A percentile compares a stretch with the other conserved stretches of the same genome.
Conservation (phyloP, 2,888 invertebrate species). For the Agrochola lota region DNA sequence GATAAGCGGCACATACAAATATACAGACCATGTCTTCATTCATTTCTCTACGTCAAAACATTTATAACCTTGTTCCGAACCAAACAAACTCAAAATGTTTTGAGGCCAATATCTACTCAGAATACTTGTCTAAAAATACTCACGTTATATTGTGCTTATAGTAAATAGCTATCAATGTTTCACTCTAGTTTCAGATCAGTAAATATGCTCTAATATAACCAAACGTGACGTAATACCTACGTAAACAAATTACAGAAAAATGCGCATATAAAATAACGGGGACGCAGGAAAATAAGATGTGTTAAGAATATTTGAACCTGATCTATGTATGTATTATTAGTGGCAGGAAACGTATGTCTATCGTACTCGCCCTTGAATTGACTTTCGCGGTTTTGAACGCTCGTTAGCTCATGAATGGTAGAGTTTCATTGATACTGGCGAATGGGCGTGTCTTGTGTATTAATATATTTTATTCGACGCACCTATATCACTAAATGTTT, state of each 20-base stretch:
- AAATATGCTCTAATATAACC: slow-evolving; percentile 48
- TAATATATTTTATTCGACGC: slow-evolving; percentile 62
- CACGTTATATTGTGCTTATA: slow-evolving; percentile 43
- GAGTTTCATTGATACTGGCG: slow-evolving; percentile 79
- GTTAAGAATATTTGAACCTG: slow-evolving; percentile 49
- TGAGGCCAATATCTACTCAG: slow-evolving; percentile 53
- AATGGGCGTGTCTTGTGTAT: slow-evolving; percentile 78
- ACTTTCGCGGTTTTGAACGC: slow-evolving; percentile 78
- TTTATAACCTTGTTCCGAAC: slow-evolving; percentile 46
- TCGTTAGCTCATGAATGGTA: slow-evolving; percentile 83
- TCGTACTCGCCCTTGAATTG: slow-evolving; percentile 79
- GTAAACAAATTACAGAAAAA: slow-evolving; percentile 54
- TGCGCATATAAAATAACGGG: slow-evolving; percentile 47
- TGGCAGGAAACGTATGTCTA: slow-evolving; percentile 73
- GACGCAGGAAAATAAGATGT: slow-evolving; percentile 39
- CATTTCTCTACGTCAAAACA: slow-evolving; percentile 47
- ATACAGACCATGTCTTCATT: slow-evolving; percentile 35
- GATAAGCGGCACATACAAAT: slow-evolving; percentile 19
- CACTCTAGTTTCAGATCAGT: slow-evolving; percentile 47
- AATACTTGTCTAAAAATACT: slow-evolving; percentile 54
- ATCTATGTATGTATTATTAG: slow-evolving; percentile 63
- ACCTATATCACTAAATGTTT: slow-evolving; percentile 51
- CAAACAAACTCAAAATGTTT: slow-evolving; percentile 56
- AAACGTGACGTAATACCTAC: slow-evolving; percentile 49
- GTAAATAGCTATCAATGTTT: slow-evolving; percentile 63